Evolutionary conservation across 2,113 vertebrate species (phyloP).

Genomic region (Nanorana parkeri): DNA sequence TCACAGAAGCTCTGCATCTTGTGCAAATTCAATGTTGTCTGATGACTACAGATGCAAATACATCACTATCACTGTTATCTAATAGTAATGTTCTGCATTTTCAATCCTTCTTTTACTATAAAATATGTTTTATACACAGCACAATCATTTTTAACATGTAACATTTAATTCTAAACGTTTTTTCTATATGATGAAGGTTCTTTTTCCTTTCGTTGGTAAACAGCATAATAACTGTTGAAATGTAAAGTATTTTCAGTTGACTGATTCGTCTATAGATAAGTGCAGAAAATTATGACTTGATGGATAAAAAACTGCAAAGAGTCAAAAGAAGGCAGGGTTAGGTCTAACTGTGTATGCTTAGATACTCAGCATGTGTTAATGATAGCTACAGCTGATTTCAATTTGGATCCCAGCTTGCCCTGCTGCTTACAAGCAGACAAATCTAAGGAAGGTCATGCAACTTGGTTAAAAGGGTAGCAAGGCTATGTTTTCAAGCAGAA

Average conservation of each 20-base stretch:
- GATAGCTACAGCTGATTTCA: slow-evolving; percentile 46
- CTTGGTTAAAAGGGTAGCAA: slow-evolving; percentile 38
- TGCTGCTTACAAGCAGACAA: slow-evolving; percentile 45
- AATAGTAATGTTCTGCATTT: too few relatives aligned
- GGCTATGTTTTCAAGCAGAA: slow-evolving; percentile 22
- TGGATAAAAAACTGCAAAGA: slow-evolving; percentile 29
- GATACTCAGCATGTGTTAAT: slow-evolving; percentile 45
- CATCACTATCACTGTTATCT: too few relatives aligned
- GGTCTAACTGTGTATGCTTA: slow-evolving; percentile 42
- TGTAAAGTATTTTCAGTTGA: slow-evolving; percentile 14
- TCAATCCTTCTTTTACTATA: too few relatives aligned
- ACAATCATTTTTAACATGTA: too few relatives aligned
- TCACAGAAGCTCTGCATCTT: too few relatives aligned
- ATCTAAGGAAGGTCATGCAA: slow-evolving; percentile 43
- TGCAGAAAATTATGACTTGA: slow-evolving; percentile 7
- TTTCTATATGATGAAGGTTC: too few relatives aligned
- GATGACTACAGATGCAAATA: too few relatives aligned
- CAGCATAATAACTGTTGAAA: slow-evolving; percentile 31
- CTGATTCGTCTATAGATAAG: slow-evolving; percentile 34
- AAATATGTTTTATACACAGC: too few relatives aligned
- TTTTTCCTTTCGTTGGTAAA: neutral
- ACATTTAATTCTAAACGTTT: too few relatives aligned
- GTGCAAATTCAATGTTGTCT: too few relatives aligned
- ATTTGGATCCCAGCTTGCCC: slow-evolving; percentile 38
- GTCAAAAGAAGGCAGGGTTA: slow-evolving; percentile 40